phyloP scores from a whole-genome alignment of 2,113 vertebrate species.

The Dromaius novaehollandiae region DNA sequence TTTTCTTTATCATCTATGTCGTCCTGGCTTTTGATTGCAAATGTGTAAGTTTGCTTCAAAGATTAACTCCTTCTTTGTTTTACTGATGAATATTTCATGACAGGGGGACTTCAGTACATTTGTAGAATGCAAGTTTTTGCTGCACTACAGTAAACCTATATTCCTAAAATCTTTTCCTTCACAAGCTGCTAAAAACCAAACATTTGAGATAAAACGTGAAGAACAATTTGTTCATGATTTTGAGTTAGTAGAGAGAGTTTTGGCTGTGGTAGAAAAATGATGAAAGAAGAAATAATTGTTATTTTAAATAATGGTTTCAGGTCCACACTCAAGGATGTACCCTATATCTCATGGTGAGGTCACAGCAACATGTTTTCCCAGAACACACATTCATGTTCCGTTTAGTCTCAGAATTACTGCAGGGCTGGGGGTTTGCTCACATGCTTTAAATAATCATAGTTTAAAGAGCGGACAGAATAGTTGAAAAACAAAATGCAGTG shows the following conservation, averaged over 20 bases:
- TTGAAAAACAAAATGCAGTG: neutral
- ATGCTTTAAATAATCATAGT: slow-evolving; percentile 20
- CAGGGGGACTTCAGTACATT: neutral
- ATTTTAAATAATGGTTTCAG: slow-evolving; percentile 14
- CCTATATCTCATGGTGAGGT: neutral
- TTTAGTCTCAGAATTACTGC: slow-evolving; percentile 19
- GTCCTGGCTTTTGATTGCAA: slow-evolving; percentile 64
- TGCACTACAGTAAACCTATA: neutral
- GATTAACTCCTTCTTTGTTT: slow-evolving; percentile 69
- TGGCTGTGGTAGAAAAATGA: neutral
- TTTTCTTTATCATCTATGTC: slow-evolving; percentile 59
- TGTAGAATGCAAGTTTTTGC: slow-evolving; percentile 19
- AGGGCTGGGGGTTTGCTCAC: neutral
- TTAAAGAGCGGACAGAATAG: neutral
- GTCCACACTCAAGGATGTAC: neutral
- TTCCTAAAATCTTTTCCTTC: slow-evolving; percentile 34
- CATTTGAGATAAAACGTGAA: neutral
- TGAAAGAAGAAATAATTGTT: slow-evolving; percentile 7
- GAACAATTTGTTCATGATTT: neutral
- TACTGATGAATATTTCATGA: slow-evolving; percentile 73
- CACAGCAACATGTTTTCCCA: neutral
- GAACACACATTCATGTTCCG: neutral
- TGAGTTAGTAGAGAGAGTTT: neutral
- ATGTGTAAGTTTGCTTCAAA: slow-evolving; percentile 51
- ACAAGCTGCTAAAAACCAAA: slow-evolving; percentile 1